Evolutionary conservation across 2,797 vertebrate species (phyloP).

Genomic region (Mormyrops attenuatus): DNA sequence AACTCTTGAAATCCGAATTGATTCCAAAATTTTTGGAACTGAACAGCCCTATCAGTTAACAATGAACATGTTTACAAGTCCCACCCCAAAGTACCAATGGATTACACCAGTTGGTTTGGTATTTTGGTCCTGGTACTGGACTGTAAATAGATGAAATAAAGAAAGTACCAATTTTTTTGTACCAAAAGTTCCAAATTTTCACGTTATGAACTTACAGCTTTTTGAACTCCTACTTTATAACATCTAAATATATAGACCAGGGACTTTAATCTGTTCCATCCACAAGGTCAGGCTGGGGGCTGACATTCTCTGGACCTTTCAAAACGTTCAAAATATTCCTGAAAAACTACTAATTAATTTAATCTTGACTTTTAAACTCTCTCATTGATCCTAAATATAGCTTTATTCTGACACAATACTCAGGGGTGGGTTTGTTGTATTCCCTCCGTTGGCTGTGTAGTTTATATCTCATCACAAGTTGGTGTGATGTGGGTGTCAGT

Average conservation of each 20-base stretch:
- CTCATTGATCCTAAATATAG: background rate
- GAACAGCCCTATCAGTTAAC: background rate
- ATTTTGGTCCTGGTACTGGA: background rate
- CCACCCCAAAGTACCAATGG: too few species aligned
- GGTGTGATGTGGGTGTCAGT: background rate
- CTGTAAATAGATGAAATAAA: background rate
- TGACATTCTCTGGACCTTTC: background rate
- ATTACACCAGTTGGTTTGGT: background rate
- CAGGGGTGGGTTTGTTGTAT: background rate
- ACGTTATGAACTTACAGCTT: background rate
- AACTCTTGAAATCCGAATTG: background rate
- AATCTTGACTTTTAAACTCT: background rate
- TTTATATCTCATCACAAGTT: background rate
- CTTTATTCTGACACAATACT: background rate
- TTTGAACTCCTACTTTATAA: background rate
- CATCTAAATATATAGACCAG: background rate
- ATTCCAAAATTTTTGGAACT: background rate
- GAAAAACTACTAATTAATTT: background rate
- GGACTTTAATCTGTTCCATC: background rate
- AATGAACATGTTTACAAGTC: too few species aligned
- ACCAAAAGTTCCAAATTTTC: background rate
- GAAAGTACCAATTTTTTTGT: background rate
- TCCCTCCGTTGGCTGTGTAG: background rate
- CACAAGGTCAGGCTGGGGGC: background rate
- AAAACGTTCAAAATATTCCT: background rate